Evolutionary conservation across 2,797 vertebrate genomes (phyloP), one percentile per base, ranked within the genome.

Genomic region (Hyperoplus lanceolatus): DNA sequence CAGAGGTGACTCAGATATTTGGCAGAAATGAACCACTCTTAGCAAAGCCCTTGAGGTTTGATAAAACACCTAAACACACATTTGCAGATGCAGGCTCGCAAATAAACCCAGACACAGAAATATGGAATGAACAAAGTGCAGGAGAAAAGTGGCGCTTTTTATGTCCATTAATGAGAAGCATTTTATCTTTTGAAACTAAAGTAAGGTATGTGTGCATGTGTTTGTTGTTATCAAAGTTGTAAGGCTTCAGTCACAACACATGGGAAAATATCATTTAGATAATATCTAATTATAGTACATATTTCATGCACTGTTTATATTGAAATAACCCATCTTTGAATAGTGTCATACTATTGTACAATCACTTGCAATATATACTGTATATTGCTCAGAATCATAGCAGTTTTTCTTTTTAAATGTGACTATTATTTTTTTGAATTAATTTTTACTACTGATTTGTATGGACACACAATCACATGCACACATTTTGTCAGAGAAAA

Each of bases 1-100:
- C 90, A 96, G 88, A 93, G 73, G 73, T 89, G 84, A 92, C 59
- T 89, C 64, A 91, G 87, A 86, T 79, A 74, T 75, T 81, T 81
- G 57, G 46, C 75, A 91, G 78, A 69, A 91, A 88, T 82, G 21
- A 90, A 79, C 77, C 79, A 74, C 81, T 84, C 87, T 18, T 88
- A 78, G 70, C 29, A 80, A 87, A 82, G 55, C n/a, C 41, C 21
- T 36, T 77, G 5, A 70, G 57, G 21, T 56, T 59, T 83, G 43
- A 41, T 45, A 53, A 39, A 54, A 73, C 56, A 77, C 36, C 45
- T 48, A 46, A 11, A 74, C 48, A 61, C 54, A 72, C 51, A 53
- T 60, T 39, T 16, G 43, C 2, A 73, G 36, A 68, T 9, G 65
- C 12, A 63, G 3, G 5, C 38, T 43, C 36, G 29, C 29, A 18